These are phyloP conservation scores for Oedothorax gibbosus DNA, from an alignment of 1,140 invertebrate genomes.

Conservation along the genomic window DNA sequence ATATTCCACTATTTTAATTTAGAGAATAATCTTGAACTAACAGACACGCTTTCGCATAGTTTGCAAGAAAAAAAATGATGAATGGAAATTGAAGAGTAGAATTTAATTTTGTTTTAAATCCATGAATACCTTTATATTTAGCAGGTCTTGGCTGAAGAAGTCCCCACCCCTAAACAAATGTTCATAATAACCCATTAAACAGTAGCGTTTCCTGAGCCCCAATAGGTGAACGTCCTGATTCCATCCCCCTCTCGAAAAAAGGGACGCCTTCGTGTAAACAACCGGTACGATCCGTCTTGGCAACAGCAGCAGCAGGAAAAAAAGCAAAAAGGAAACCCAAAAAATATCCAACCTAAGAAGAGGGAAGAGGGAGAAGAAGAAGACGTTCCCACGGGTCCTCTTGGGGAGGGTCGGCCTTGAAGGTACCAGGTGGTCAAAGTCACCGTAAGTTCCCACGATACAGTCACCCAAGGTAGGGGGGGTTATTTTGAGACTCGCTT, in stretches of 20 bases:
- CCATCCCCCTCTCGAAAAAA: not conserved
- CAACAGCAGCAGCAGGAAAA: not conserved
- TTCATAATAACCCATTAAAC: too few relatives aligned
- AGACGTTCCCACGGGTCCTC: slow-evolving; percentile 50
- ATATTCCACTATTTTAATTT: too few relatives aligned
- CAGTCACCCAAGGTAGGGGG: slow-evolving; percentile 52
- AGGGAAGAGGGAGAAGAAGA: slow-evolving; percentile 2
- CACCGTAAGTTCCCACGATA: slow-evolving; percentile 58
- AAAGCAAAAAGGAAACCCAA: slow-evolving; percentile 24
- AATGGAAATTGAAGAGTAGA: too few relatives aligned
- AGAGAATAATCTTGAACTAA: too few relatives aligned
- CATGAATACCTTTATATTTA: too few relatives aligned
- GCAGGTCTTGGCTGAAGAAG: too few relatives aligned
- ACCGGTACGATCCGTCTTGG: slow-evolving; percentile 35
- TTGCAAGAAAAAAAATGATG: too few relatives aligned
- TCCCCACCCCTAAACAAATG: too few relatives aligned
- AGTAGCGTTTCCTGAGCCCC: not conserved
- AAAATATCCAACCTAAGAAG: slow-evolving; percentile 7
- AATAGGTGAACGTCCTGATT: slow-evolving; percentile 48
- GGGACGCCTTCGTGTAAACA: slow-evolving; percentile 57
- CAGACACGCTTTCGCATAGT: too few relatives aligned
- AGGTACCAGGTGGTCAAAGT: slow-evolving; percentile 60
- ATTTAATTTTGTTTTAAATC: too few relatives aligned
- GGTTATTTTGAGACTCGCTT: slow-evolving; percentile 30
- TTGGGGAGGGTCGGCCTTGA: slow-evolving; percentile 35